A percentile compares a stretch with the other conserved stretches of the same genome.
Conservation (phyloP, 2,888 invertebrate species). For the Hemaris fuciformis region DNA sequence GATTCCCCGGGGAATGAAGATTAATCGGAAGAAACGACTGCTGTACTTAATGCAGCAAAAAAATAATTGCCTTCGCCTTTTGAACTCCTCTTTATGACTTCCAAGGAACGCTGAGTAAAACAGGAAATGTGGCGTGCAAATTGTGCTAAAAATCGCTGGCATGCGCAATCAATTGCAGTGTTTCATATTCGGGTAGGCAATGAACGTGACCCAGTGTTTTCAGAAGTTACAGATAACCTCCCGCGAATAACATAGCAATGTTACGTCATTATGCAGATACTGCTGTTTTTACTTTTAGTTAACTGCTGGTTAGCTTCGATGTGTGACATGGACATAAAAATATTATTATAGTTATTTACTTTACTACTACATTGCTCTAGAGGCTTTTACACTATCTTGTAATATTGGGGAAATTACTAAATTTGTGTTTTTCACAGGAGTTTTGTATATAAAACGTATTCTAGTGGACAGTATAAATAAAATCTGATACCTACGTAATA, state of each 20-base stretch:
- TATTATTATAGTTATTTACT: not conserved
- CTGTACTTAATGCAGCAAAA: not conserved
- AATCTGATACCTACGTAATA: too few relatives aligned
- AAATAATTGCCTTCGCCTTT: not conserved
- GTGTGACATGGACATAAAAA: not conserved
- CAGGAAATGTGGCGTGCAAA: not conserved
- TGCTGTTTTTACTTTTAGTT: not conserved
- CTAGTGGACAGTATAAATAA: too few relatives aligned
- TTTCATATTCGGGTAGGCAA: not conserved
- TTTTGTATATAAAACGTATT: too few relatives aligned
- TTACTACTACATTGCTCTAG: too few relatives aligned
- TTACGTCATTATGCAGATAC: conserved; percentile 15
- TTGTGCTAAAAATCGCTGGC: not conserved
- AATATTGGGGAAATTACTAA: too few relatives aligned
- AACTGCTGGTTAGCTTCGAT: not conserved
- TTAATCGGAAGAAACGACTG: too few relatives aligned
- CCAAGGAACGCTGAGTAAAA: too few relatives aligned
- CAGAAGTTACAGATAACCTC: conserved; percentile 25
- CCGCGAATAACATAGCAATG: conserved; percentile 19
- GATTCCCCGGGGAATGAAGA: too few relatives aligned
- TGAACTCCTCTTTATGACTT: too few relatives aligned
- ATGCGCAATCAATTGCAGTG: not conserved
- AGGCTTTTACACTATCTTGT: too few relatives aligned
- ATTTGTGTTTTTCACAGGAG: too few relatives aligned
- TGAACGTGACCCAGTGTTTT: conserved; percentile 24